Conservation (phyloP, 1,140 invertebrate species). For the Hetaerina americana region DNA sequence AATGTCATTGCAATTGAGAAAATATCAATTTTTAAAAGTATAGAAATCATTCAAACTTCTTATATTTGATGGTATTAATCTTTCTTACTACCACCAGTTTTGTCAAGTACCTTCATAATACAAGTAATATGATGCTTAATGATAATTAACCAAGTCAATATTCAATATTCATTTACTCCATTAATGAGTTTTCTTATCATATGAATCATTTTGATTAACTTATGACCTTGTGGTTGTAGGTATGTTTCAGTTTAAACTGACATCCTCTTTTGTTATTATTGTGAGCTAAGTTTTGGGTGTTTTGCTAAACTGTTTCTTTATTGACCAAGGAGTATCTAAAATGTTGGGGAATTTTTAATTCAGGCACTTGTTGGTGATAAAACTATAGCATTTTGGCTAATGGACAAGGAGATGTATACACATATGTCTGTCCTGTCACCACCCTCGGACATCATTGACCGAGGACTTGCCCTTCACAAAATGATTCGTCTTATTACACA, state of each 20-base stretch:
- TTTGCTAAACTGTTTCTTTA: not conserved
- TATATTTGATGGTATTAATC: too few species aligned
- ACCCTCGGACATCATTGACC: constrained; percentile 59
- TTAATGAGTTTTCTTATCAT: too few species aligned
- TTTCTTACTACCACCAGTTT: too few species aligned
- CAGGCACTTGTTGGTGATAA: constrained; percentile 95
- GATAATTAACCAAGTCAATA: too few species aligned
- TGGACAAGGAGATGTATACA: constrained; percentile 99
- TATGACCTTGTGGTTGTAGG: too few species aligned
- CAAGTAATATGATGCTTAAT: too few species aligned
- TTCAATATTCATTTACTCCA: too few species aligned
- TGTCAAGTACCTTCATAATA: too few species aligned
- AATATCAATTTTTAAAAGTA: too few species aligned
- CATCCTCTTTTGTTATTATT: not conserved
- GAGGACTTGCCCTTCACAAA: constrained; percentile 94
- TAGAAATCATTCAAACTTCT: too few species aligned
- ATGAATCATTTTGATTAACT: not conserved
- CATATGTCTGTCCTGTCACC: constrained; percentile 76
- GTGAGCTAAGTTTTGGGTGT: not conserved
- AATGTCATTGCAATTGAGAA: too few species aligned
- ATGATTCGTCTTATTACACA: constrained; percentile 92
- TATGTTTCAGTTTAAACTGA: too few species aligned
- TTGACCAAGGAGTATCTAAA: not conserved
- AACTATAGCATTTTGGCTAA: constrained; percentile 97
- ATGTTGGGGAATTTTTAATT: constrained; percentile 9